phyloP scores from a whole-genome alignment of 1,140 invertebrate genomes.

The Spodoptera litura region DNA sequence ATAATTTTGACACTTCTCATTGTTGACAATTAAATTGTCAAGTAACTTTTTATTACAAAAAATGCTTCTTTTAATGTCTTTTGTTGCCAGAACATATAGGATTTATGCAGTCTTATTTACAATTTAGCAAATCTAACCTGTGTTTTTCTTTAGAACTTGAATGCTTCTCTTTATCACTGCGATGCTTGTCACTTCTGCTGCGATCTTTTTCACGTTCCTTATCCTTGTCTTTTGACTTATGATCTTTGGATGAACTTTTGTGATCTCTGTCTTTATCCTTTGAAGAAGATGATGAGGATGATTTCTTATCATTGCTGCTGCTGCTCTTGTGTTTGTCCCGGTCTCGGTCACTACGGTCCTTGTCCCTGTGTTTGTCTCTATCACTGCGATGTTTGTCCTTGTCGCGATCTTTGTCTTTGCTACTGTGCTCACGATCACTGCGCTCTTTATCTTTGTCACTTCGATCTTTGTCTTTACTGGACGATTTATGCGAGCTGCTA shows the following conservation, averaged over 20 bases:
- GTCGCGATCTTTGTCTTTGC: slow-evolving; percentile 82
- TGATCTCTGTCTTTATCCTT: slow-evolving; percentile 85
- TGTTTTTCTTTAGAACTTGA: slow-evolving; percentile 83
- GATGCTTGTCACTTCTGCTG: slow-evolving; percentile 72
- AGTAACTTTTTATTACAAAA: too few relatives aligned
- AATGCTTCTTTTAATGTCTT: too few relatives aligned
- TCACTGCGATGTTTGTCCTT: slow-evolving; percentile 77
- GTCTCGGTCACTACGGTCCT: slow-evolving; percentile 48
- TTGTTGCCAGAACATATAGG: too few relatives aligned
- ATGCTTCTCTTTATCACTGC: slow-evolving; percentile 87
- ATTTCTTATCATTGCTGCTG: slow-evolving; percentile 79
- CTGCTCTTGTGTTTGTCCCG: slow-evolving; percentile 65
- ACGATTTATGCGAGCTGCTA: slow-evolving; percentile 88
- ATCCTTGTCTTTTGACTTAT: slow-evolving; percentile 81
- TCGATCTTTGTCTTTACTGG: slow-evolving; percentile 87
- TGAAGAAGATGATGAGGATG: slow-evolving; percentile 85
- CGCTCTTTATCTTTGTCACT: slow-evolving; percentile 68
- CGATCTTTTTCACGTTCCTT: slow-evolving; percentile 83
- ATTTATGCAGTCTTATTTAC: too few relatives aligned
- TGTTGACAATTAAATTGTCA: too few relatives aligned
- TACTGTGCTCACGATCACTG: slow-evolving; percentile 82
- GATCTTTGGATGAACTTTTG: slow-evolving; percentile 69
- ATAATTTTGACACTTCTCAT: too few relatives aligned
- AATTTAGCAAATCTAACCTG: slow-evolving; percentile 57
- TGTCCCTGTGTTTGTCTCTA: slow-evolving; percentile 67